Evolutionary conservation across 2,888 invertebrate species (phyloP), one percentile per base, ranked within the genome.

Genomic region (Drosophila emarginata): DNA sequence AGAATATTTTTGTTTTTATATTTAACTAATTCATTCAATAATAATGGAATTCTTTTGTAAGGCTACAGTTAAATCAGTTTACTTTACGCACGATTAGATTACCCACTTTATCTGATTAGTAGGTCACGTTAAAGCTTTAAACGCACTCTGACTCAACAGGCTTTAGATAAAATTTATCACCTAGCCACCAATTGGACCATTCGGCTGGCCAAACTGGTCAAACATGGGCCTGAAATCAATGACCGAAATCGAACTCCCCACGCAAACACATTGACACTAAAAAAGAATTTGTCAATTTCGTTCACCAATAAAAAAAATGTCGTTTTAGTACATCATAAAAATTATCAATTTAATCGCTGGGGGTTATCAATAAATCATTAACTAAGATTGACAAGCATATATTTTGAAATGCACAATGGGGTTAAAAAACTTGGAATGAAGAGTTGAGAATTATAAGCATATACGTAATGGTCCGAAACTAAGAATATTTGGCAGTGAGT

Each of bases 281-380:
- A 26, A 23, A 32, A 18, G 12, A 54, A 12, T 37, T 56, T 3
- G n/a, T 18, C n/a, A 56, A 56, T 56, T 37, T 21, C 23, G n/a
- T 56, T n/a, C n/a, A 18, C 3, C 37, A 12, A 28, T 15, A 18
- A 18, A 45, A 15, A 45, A 18, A 45, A 45, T 18, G 12, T 45
- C 18, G 45, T 57, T 57, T 39, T 7, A 39, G 56, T 37, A 18
- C 56, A 39, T 57, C 37, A 39, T 57, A 57, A 57, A 57, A 39
- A 9, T 57, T 5, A 36, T 56, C 12, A 56, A 21, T 18, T 56
- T 56, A 56, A 56, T 32, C 37, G 36, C 18, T n/a, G 18, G 36
- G 11, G 28, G 14, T 53, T 32, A 45, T 45, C 21, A 45, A 45
- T 45, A 45, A 45, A 12, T 15, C 32, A 53, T 18, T 32, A 54